Evolutionary conservation across 2,797 vertebrate genomes (phyloP), one percentile per base, ranked within the genome.

Genomic region (Selene dorsalis): DNA sequence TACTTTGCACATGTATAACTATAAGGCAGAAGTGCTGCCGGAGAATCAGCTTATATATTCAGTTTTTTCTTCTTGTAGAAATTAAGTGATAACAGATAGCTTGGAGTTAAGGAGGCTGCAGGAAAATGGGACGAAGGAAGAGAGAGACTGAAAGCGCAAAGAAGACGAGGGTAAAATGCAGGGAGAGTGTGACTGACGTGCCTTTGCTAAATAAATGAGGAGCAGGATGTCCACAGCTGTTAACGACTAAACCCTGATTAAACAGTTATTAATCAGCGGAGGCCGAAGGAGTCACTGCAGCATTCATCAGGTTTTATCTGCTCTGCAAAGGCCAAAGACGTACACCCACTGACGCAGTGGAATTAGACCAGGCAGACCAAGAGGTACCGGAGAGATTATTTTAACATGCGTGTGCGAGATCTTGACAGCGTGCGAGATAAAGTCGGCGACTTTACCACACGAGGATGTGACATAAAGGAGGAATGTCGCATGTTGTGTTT

Each of bases 201-300:
- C 74, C 72, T 69, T 4, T 53, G 68, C 56, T 85, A 48, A 87
- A 89, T 82, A 88, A 89, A 90, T 84, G 87, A 91, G 81, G 59
- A 84, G 67, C 80, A 83, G 75, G 83, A 81, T 72, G 82, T 84
- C 87, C 86, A 77, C 90, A 92, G 87, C 87, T 91, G 91, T 88
- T 90, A 84, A 63, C 26, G 13, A 73, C 87, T 86, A 89, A 92
- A 88, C 79, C 80, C 85, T 88, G 86, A 92, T 92, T 91, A 88
- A 89, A 92, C 82, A 75, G 77, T 82, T 91, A 91, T 93, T 90
- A 90, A 90, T 93, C 88, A 86, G 74, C 71, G 4, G 79, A 80
- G 85, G 73, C 72, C 39, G n/a, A 77, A 67, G 65, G 81, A 82
- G 77, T 68, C 79, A 61, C 53, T 60, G 48, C 48, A 59, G 66